Evolutionary conservation across 2,113 vertebrate species (phyloP).

Genomic region (Cyanistes caeruleus): DNA sequence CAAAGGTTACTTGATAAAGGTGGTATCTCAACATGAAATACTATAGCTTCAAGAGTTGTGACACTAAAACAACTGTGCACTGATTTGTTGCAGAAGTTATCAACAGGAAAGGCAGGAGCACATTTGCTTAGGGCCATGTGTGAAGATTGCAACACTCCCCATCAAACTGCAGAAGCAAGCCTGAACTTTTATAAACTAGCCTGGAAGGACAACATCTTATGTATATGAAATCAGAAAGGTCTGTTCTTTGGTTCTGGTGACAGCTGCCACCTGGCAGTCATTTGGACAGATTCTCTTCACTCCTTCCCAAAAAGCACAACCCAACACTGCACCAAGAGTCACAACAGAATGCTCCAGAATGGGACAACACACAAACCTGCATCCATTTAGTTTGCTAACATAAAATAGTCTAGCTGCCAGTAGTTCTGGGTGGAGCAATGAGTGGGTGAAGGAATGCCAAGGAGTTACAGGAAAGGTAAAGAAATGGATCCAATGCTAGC

Average conservation of each 20-base stretch:
- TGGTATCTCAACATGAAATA: neutral
- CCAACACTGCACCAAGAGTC: neutral
- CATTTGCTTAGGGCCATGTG: neutral
- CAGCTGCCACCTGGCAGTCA: neutral
- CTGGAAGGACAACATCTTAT: neutral
- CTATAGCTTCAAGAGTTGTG: neutral
- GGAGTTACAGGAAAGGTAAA: neutral
- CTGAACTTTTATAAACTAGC: neutral
- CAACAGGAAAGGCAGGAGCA: neutral
- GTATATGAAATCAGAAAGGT: neutral
- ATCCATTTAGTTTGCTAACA: neutral
- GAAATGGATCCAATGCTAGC: neutral
- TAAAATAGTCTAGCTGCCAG: neutral
- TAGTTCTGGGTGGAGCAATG: neutral
- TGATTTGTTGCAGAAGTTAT: neutral
- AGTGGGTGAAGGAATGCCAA: neutral
- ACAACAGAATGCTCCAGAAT: accelerated
- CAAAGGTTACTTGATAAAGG: neutral
- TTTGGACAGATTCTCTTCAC: neutral
- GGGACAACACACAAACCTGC: neutral
- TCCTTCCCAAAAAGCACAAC: neutral
- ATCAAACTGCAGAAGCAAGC: neutral
- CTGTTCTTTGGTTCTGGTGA: neutral
- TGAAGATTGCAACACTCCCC: neutral
- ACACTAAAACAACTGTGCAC: neutral